Conservation (phyloP, 1,140 invertebrate genomes). For the Limonius californicus region DNA sequence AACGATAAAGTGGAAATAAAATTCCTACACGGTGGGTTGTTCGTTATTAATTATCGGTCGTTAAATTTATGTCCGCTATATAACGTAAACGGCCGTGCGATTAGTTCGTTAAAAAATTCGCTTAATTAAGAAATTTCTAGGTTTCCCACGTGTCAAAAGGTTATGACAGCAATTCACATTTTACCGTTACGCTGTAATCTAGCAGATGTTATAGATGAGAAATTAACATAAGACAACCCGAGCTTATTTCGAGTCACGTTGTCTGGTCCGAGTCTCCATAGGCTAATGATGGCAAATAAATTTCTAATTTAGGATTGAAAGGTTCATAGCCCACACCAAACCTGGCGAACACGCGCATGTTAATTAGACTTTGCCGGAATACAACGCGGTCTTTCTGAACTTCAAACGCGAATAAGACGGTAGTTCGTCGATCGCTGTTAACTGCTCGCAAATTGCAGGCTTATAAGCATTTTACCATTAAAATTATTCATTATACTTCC, state of each 20-base stretch:
- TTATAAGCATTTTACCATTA: too few relatives aligned
- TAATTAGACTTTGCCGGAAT: too few relatives aligned
- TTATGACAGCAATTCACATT: slow-evolving; percentile 1
- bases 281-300: too few relatives aligned
- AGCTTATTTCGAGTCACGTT: background rate
- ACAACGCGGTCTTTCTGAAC: too few relatives aligned
- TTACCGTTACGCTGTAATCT: slow-evolving; percentile 6
- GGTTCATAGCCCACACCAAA: too few relatives aligned
- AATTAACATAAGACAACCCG: background rate
- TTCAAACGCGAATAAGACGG: too few relatives aligned
- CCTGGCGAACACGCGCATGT: too few relatives aligned
- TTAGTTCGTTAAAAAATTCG: slow-evolving; percentile 6
- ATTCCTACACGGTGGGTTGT: background rate
- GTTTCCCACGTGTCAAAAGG: slow-evolving; percentile 9
- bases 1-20: background rate
- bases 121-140: slow-evolving; percentile 2
- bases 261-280: background rate
- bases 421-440: too few relatives aligned
- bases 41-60: background rate
- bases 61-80: background rate
- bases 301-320: too few relatives aligned
- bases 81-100: background rate
- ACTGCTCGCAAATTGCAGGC: too few relatives aligned
- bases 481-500: too few relatives aligned
- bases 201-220: background rate